These are phyloP conservation scores for Drosophila suboccidentalis DNA, from an alignment of 2,888 invertebrate species.

Conservation along the genomic window DNA sequence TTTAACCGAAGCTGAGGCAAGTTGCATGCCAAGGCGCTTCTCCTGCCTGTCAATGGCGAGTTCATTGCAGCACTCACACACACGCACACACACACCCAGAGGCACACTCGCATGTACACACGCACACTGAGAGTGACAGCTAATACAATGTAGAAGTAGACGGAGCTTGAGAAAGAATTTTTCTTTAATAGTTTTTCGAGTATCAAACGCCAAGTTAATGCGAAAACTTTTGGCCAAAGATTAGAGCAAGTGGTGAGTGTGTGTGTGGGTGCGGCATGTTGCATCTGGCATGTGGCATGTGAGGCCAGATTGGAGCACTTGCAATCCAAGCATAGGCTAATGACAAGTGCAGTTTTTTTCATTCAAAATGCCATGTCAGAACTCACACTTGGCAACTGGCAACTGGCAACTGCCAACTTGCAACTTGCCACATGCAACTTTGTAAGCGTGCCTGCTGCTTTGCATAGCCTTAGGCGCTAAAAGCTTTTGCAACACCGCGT, in stretches of 20 bases:
- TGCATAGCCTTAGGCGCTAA: slow-evolving; percentile 72
- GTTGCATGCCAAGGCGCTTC: slow-evolving; percentile 17
- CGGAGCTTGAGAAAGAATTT: slow-evolving; percentile 68
- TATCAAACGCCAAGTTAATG: slow-evolving; percentile 73
- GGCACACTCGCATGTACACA: slow-evolving; percentile 11
- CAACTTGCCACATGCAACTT: slow-evolving; percentile 39
- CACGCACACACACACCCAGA: slow-evolving; percentile 15
- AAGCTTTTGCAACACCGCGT: slow-evolving; percentile 57
- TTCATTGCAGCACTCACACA: slow-evolving; percentile 39
- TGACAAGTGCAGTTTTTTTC: slow-evolving; percentile 59
- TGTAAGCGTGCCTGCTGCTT: slow-evolving; percentile 42
- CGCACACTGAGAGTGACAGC: slow-evolving; percentile 34
- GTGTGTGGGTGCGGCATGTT: slow-evolving; percentile 20
- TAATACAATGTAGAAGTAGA: slow-evolving; percentile 60
- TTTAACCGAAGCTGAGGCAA: slow-evolving; percentile 16
- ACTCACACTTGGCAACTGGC: slow-evolving; percentile 35
- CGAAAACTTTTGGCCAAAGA: slow-evolving; percentile 69
- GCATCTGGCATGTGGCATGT: slow-evolving; percentile 20
- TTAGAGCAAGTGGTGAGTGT: slow-evolving; percentile 41
- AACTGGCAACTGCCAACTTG: slow-evolving; percentile 35
- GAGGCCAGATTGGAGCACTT: slow-evolving; percentile 39
- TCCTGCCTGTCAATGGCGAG: slow-evolving; percentile 46
- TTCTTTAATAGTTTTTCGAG: slow-evolving; percentile 78
- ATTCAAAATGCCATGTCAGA: slow-evolving; percentile 36
- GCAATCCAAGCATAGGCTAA: slow-evolving; percentile 37